Evolutionary conservation across 2,888 invertebrate species (phyloP), one percentile per base, ranked within the genome.

Genomic region (Erannis defoliaria): DNA sequence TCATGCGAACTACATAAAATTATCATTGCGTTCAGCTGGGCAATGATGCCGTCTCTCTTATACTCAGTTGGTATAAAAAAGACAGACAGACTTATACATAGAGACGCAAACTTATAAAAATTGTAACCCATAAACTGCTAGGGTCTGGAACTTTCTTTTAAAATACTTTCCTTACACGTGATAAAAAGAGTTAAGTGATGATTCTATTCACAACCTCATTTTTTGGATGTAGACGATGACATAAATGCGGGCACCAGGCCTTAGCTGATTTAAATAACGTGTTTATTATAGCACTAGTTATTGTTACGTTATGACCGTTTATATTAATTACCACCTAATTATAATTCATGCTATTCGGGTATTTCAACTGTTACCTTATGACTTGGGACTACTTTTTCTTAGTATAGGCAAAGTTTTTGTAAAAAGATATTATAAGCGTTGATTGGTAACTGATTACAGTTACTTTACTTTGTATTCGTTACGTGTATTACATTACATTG

Each of bases 251-350:
- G 46, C 18, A 31, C 2, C 12, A 12, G 12, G 46, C 46, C 9
- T 43, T 16, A 55, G n/a, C 31, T 3, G 10, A 3, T 42, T 55
- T 54, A 23, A 49, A 55, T 55, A 55, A 50, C 60, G 26, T 21
- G 60, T 55, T 54, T 16, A 29, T 55, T 60, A 55, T 45, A 55
- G 14, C 55, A 40, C 45, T 45, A 37, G 50, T 55, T 55, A 61
- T 55, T 49, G 55, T 60, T 55, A 42, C 55, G 61, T 55, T 50
- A 31, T 26, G 18, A 29, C 40, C 33, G 55, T 61, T 61, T 40
- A 48, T 38, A 37, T 26, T 46, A 62, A 62, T 53, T 46, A 29
- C 19, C 14, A 31, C 6, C 21, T 51, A 33, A 55, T 63, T 55
- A 46, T 9, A 51, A 14, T 46, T 46, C 63, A 38, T 19, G 62